Conservation (phyloP, 2,797 vertebrate species). For the Threskiornis aethiopicus region DNA sequence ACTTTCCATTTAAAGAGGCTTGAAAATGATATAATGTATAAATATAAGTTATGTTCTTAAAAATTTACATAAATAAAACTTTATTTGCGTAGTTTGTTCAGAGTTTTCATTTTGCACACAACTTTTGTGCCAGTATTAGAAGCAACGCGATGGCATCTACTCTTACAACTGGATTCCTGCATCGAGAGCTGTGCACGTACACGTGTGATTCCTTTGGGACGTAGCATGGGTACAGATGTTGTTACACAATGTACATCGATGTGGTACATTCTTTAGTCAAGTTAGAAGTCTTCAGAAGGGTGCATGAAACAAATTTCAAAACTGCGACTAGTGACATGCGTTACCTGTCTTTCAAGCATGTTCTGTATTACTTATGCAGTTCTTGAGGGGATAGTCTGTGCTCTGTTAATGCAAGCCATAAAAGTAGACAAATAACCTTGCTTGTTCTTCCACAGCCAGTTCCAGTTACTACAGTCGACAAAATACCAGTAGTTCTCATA, state of each 20-base stretch:
- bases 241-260: neutral
- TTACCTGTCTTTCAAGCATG: neutral
- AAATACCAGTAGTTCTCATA: neutral
- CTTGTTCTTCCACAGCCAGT: constrained; percentile 10
- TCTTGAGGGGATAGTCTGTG: neutral
- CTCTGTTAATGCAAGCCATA: neutral
- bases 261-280: neutral
- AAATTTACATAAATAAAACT: neutral
- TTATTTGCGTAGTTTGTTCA: neutral
- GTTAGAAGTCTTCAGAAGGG: neutral
- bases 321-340: neutral
- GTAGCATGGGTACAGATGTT: neutral
- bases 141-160: neutral
- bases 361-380: neutral
- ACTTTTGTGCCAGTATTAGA: neutral
- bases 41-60: neutral
- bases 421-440: neutral
- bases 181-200: neutral
- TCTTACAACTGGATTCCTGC: neutral
- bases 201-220: neutral
- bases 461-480: neutral
- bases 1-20: neutral
- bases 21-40: neutral
- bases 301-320: neutral
- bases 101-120: constrained; percentile 21